These are phyloP conservation scores for Pogonognathellus flavescens DNA, from an alignment of 1,140 invertebrate species.

Conservation along the genomic window DNA sequence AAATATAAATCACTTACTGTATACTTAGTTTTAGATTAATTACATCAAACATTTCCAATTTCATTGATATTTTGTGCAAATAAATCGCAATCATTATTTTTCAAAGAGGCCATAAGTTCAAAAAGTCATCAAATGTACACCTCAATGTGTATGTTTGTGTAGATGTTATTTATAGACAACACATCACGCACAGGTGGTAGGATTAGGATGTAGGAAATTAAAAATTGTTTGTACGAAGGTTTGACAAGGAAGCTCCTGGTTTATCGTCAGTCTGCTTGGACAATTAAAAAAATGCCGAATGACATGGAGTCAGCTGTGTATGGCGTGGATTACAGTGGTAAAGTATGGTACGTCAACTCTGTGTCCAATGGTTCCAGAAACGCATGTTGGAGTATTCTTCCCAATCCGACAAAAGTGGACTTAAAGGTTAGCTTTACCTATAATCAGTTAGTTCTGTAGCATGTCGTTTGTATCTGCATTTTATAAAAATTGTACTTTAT, in stretches of 20 bases:
- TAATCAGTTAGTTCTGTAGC: too few species aligned
- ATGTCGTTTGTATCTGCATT: background rate
- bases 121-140: too few species aligned
- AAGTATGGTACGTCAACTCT: conserved; percentile 53
- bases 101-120: too few species aligned
- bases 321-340: conserved; percentile 55
- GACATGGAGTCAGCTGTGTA: conserved; percentile 53
- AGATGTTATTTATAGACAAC: too few species aligned
- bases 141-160: too few species aligned
- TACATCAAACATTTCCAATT: too few species aligned
- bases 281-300: conserved; percentile 1
- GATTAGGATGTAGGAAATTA: too few species aligned
- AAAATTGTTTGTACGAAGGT: background rate
- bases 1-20: too few species aligned
- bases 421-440: conserved; percentile 41
- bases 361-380: background rate
- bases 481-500: background rate
- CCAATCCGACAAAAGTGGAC: conserved; percentile 59
- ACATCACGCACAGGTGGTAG: too few species aligned
- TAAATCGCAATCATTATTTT: too few species aligned
- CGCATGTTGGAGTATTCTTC: conserved; percentile 10
- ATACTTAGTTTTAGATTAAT: too few species aligned
- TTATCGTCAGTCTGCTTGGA: background rate
- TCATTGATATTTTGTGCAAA: too few species aligned
- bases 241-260: background rate